phyloP scores from a whole-genome alignment of 2,113 vertebrate genomes.

The Mastomys natalensis region DNA sequence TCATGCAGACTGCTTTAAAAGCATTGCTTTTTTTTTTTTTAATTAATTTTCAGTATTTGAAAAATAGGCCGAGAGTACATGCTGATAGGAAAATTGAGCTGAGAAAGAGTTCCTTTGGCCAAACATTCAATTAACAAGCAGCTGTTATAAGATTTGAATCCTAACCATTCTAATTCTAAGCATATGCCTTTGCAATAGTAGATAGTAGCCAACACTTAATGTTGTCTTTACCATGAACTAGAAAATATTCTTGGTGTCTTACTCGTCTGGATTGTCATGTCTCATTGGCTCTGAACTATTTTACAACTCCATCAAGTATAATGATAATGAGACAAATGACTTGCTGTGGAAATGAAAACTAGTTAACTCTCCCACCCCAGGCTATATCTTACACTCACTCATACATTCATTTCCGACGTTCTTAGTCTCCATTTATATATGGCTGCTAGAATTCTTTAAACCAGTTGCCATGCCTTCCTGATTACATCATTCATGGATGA shows the following conservation, averaged over 20 bases:
- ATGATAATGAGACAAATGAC: background rate
- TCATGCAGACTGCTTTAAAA: background rate
- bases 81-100: conserved; percentile 27
- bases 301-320: background rate
- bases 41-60: background rate
- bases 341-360: conserved; percentile 26
- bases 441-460: conserved; percentile 17
- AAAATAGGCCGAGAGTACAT: background rate
- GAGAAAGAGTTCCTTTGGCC: conserved; percentile 27
- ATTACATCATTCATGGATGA: background rate
- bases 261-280: background rate
- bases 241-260: conserved; percentile 5
- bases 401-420: background rate
- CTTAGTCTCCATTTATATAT: background rate
- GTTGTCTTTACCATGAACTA: background rate
- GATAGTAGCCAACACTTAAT: background rate
- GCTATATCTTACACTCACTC: background rate
- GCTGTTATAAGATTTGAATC: conserved; percentile 27
- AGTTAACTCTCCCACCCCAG: background rate
- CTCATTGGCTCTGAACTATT: conserved; percentile 27
- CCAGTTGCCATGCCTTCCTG: background rate
- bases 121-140: conserved; percentile 1
- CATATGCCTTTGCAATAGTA: background rate
- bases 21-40: background rate
- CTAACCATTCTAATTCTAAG: background rate